Evolutionary conservation across 2,797 vertebrate genomes (phyloP).

Genomic region (Mus spretus): DNA sequence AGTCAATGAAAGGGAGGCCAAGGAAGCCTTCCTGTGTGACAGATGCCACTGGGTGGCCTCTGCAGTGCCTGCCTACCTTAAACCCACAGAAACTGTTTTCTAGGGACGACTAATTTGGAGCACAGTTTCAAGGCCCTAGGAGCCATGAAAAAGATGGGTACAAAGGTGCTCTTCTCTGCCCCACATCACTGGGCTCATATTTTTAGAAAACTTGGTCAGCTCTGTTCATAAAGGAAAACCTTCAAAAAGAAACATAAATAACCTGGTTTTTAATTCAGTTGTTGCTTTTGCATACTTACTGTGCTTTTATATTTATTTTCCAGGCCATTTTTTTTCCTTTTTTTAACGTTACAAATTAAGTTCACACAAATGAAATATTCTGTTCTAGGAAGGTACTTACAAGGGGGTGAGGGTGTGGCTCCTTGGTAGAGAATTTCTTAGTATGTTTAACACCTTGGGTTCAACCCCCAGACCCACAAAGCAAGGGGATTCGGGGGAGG

Average conservation of each 20-base stretch:
- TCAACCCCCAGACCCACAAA: not conserved
- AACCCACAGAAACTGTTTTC: not conserved
- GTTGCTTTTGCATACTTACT: not conserved
- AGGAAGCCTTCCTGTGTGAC: not conserved
- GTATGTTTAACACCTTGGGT: not conserved
- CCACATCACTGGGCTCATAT: not conserved
- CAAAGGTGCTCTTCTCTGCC: constrained; percentile 43
- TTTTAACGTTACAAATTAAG: constrained; percentile 24
- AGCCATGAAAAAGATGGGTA: not conserved
- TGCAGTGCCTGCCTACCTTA: not conserved
- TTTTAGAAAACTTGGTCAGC: constrained; percentile 64
- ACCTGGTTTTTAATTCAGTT: not conserved
- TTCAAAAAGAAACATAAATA: constrained; percentile 13
- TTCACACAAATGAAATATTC: not conserved
- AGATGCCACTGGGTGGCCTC: not conserved
- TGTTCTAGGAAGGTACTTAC: not conserved
- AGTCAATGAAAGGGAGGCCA: not conserved
- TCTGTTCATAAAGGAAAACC: constrained; percentile 10
- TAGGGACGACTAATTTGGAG: constrained; percentile 22
- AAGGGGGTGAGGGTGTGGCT: not conserved
- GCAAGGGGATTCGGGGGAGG: too few species aligned
- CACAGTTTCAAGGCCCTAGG: constrained; percentile 32
- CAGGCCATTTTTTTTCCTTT: constrained; percentile 33
- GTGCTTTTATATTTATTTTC: constrained; percentile 22
- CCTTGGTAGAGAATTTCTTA: not conserved